These are phyloP conservation scores for Thymelicus lineola DNA, from an alignment of 2,888 invertebrate species.

Conservation along the genomic window DNA sequence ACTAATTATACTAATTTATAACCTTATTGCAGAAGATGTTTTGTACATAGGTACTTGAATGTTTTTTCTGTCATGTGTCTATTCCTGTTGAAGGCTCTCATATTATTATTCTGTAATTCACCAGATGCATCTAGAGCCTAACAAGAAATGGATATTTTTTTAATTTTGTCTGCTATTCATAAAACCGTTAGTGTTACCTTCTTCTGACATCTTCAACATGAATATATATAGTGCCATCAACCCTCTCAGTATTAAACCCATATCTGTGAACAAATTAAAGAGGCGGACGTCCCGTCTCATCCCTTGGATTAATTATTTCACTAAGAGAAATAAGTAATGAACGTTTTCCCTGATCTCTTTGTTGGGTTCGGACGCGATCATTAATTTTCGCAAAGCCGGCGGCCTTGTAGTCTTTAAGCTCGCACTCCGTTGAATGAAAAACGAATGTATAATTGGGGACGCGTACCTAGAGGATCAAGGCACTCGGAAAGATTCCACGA, in stretches of 20 bases:
- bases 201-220: background rate
- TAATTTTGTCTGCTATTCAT: too few relatives aligned
- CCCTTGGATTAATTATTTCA: conserved; percentile 46
- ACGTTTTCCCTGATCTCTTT: conserved; percentile 57
- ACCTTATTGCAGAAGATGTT: too few relatives aligned
- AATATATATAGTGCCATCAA: conserved; percentile 14
- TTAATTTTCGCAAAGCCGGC: conserved; percentile 52
- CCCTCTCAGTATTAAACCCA: conserved; percentile 1
- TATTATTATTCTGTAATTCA: too few relatives aligned
- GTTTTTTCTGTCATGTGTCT: too few relatives aligned
- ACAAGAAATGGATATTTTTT: too few relatives aligned
- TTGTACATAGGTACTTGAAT: too few relatives aligned
- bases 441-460: conserved; percentile 53
- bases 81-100: too few relatives aligned
- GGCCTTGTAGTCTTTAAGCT: conserved; percentile 51
- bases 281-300: conserved; percentile 33
- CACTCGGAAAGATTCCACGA: conserved; percentile 14
- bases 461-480: conserved; percentile 4
- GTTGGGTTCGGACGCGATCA: conserved; percentile 55
- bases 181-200: too few relatives aligned
- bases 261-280: conserved; percentile 31
- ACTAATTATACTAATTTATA: too few relatives aligned
- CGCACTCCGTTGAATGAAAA: conserved; percentile 52
- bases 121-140: too few relatives aligned
- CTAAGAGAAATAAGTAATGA: conserved; percentile 52